phyloP scores from a whole-genome alignment of 2,113 vertebrate species.

The Brienomyrus longianalis region DNA sequence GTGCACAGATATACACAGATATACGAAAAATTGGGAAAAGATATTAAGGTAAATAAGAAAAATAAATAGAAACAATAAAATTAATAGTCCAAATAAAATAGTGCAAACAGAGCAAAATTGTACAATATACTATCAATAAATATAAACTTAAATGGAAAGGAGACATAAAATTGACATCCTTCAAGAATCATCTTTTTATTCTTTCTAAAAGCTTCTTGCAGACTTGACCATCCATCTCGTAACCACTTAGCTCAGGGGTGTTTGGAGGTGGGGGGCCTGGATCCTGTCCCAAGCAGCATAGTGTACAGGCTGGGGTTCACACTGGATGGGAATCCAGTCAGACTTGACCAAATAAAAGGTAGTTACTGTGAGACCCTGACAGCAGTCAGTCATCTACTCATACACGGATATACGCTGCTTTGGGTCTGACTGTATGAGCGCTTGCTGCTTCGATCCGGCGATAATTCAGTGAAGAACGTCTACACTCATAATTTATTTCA shows the following conservation, averaged over 20 bases:
- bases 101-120: not conserved
- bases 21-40: not conserved
- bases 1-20: not conserved
- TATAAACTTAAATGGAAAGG: not conserved
- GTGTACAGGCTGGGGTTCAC: not conserved
- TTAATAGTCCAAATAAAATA: not conserved
- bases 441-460: not conserved
- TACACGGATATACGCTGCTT: not conserved
- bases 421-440: not conserved
- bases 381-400: not conserved
- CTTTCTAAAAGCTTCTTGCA: not conserved
- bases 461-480: not conserved
- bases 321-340: not conserved
- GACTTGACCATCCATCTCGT: not conserved
- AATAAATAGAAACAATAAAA: not conserved
- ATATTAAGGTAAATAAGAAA: not conserved
- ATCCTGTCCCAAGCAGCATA: no score
- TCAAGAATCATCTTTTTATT: not conserved
- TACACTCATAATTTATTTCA: not conserved
- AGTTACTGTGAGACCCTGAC: not conserved
- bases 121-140: not conserved
- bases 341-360: not conserved
- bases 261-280: no score
- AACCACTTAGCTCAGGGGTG: not conserved
- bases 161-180: not conserved